Evolutionary conservation across 2,113 vertebrate genomes (phyloP).

Genomic region (Bolborhynchus lineola): DNA sequence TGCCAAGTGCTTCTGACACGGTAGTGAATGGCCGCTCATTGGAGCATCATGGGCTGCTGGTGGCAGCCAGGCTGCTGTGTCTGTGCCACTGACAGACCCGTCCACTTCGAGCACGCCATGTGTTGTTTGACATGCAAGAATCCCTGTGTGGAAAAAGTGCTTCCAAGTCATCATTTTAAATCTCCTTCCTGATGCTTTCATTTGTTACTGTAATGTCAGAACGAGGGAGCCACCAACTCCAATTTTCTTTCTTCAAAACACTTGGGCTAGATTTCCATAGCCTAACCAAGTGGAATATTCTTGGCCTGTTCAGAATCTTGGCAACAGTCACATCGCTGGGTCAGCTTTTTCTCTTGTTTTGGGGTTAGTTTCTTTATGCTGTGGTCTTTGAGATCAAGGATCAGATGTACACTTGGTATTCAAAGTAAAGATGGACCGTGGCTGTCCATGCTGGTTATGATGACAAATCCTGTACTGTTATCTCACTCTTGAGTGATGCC

Average conservation of each 20-base stretch:
- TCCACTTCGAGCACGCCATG: fast-evolving
- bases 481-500: fast-evolving
- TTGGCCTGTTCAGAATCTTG: not conserved
- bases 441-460: not conserved
- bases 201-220: not conserved
- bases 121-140: fast-evolving
- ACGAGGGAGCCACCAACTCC: not conserved
- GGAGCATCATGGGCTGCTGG: not conserved
- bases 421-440: fast-evolving
- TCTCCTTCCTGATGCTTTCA: not conserved
- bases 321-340: not conserved
- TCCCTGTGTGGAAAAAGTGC: not conserved
- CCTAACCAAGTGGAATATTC: not conserved
- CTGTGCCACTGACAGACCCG: not conserved
- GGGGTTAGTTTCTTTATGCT: not conserved
- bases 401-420: not conserved
- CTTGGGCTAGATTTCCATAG: not conserved
- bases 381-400: not conserved
- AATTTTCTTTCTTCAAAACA: not conserved
- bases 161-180: not conserved
- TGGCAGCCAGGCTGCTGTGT: not conserved
- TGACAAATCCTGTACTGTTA: not conserved
- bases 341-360: not conserved
- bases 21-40: fast-evolving
- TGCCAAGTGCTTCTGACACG: fast-evolving